Evolutionary conservation across 2,888 invertebrate genomes (phyloP), one percentile per base, ranked within the genome.

Genomic region (Catocala sponsa): DNA sequence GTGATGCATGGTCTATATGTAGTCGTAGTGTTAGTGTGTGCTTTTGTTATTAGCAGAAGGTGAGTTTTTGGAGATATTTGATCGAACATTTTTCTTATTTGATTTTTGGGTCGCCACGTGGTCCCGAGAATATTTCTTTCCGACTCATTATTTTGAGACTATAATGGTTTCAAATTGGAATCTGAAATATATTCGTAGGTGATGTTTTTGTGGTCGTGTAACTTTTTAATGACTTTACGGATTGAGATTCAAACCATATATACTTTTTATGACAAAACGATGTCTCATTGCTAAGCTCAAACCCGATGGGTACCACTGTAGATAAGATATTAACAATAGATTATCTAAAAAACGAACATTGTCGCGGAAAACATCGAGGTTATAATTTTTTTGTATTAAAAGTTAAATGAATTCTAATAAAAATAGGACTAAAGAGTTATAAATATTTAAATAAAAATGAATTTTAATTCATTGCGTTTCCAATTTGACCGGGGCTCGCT

Each of bases 1-100:
- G 93, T 96, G 91, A 60, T 69, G 88, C 86, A 89, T 88, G 87
- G 55, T 73, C 56, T 46, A 55, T 48, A 64, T 59, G 5, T 63
- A 33, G 38, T 13, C 2, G 44, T 68, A 63, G 64, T 42, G 0
- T 13, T 74, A 70, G 63, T 60, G 55, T 47, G 42, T 50, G 56
- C 58, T 65, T 73, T 51, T 53, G 35, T 59, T 56, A 15, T 44
- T 57, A 41, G 44, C 32, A 7, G 43, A 48, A 43, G 54, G 59
- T 54, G 15, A 44, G 59, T 48, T 33, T 25, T 12, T 12, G 35
- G 35, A 9, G 32, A n/a, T 12, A 10, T 32, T 49, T 49, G 33
- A 25, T 32, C 48, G 33, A 48, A 6, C 50, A 33, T 41, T 43
- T 12, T 51, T 51, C 42, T 44, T 33, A n/a, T 9, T 13, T 11